A percentile compares a stretch with the other conserved stretches of the same genome.
These are phyloP conservation scores for Anthophora plumipes DNA, from an alignment of 2,888 invertebrate genomes.

Conservation along the genomic window DNA sequence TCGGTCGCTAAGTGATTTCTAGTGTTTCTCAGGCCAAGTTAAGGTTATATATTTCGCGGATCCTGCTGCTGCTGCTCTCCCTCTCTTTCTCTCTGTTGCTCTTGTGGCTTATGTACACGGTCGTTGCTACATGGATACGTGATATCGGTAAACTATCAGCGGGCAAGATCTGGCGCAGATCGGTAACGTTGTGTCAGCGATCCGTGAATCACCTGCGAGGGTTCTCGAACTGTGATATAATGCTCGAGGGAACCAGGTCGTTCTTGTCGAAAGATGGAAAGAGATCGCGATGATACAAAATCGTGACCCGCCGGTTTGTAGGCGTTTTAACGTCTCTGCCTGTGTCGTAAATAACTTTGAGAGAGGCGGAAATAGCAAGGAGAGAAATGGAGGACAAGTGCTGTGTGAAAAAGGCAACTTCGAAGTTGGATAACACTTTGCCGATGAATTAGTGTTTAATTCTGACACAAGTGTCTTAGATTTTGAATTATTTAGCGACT, in stretches of 20 bases:
- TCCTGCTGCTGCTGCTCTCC: slow-evolving; percentile 9
- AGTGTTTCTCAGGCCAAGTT: slow-evolving; percentile 63
- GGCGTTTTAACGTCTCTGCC: slow-evolving; percentile 44
- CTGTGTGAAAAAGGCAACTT: slow-evolving; percentile 9
- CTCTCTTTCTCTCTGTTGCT: no score
- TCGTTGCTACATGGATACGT: slow-evolving; percentile 16
- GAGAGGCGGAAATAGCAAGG: background rate
- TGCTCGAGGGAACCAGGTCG: slow-evolving; percentile 39
- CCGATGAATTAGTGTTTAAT: slow-evolving; percentile 36
- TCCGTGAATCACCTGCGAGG: slow-evolving; percentile 65
- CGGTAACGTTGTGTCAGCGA: slow-evolving; percentile 57
- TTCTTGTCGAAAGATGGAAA: slow-evolving; percentile 33
- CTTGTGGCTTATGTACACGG: slow-evolving; percentile 18
- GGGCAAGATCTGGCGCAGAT: slow-evolving; percentile 39
- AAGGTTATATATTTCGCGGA: slow-evolving; percentile 57
- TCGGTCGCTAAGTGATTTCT: slow-evolving; percentile 77
- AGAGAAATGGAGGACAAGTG: background rate
- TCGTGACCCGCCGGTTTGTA: slow-evolving; percentile 53
- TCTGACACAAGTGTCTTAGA: no score
- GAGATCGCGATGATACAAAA: slow-evolving; percentile 56
- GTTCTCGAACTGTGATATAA: slow-evolving; percentile 66
- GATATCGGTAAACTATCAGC: slow-evolving; percentile 56
- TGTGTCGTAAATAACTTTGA: slow-evolving; percentile 47
- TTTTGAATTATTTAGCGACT: no score
- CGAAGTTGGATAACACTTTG: slow-evolving; percentile 10